These are phyloP conservation scores for Conomelus anceps DNA, from an alignment of 2,888 invertebrate species.

Conservation along the genomic window DNA sequence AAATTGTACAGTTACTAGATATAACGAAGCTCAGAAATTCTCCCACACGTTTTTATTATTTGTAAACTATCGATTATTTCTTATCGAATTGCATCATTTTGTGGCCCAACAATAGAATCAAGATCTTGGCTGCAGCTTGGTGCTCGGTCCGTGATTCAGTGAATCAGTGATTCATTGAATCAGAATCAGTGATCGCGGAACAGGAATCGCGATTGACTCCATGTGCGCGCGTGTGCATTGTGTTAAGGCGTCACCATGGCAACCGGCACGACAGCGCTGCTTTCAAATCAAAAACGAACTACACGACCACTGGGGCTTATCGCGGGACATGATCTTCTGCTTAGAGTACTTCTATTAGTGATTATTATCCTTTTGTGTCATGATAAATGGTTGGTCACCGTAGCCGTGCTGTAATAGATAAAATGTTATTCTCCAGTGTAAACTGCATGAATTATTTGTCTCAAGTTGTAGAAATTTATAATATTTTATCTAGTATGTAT, in stretches of 20 bases:
- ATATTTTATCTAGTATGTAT: too few relatives aligned
- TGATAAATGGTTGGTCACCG: too few relatives aligned
- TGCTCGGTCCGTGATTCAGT: neutral
- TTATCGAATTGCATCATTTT: neutral
- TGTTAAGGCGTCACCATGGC: neutral
- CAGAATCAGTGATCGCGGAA: neutral
- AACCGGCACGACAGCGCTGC: neutral
- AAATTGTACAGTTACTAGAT: neutral
- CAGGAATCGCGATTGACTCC: neutral
- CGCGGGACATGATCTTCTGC: neutral
- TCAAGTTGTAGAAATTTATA: too few relatives aligned
- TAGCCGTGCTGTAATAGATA: neutral
- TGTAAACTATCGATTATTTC: neutral
- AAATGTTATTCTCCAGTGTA: neutral
- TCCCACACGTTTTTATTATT: neutral
- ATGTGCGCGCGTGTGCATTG: neutral
- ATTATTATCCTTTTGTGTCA: neutral
- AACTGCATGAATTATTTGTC: too few relatives aligned
- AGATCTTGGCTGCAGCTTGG: neutral
- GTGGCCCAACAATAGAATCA: neutral
- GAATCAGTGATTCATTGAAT: neutral
- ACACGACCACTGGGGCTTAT: neutral
- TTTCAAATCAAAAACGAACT: neutral
- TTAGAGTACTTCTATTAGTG: neutral
- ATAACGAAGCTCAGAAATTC: neutral